Evolutionary conservation across 2,888 invertebrate species (phyloP).

Genomic region (Erynnis tages): DNA sequence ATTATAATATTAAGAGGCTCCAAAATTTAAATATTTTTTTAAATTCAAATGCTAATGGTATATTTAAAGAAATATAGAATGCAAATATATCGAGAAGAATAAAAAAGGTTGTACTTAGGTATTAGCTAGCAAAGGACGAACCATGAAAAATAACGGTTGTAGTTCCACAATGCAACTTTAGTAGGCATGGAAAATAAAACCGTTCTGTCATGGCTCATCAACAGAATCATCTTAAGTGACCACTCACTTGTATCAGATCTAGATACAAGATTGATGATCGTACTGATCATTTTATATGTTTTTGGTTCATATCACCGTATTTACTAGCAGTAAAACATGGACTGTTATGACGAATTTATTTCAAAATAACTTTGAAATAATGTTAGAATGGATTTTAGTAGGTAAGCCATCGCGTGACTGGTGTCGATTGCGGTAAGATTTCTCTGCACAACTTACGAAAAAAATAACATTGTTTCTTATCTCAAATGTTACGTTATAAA

Average conservation of each 20-base stretch:
- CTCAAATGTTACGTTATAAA: constrained; percentile 59
- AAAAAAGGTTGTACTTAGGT: too few relatives aligned
- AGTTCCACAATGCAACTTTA: constrained; percentile 45
- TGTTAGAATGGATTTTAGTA: constrained; percentile 37
- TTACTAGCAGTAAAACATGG: background rate
- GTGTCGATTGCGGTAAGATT: constrained; percentile 59
- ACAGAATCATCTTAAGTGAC: constrained; percentile 19
- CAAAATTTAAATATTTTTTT: too few relatives aligned
- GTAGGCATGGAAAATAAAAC: constrained; percentile 57
- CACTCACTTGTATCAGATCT: constrained; percentile 14
- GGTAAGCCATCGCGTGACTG: constrained; percentile 63
- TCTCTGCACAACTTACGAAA: constrained; percentile 49
- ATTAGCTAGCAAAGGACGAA: constrained; percentile 36
- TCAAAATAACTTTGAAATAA: constrained; percentile 31
- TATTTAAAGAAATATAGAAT: too few relatives aligned
- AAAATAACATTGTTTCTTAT: constrained; percentile 69
- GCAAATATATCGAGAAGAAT: too few relatives aligned
- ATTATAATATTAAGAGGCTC: too few relatives aligned
- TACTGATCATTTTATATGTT: background rate
- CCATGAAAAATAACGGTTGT: constrained; percentile 51
- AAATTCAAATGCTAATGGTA: too few relatives aligned
- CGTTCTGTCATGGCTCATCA: constrained; percentile 30
- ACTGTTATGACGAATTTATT: constrained; percentile 6
- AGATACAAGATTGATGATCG: constrained; percentile 2
- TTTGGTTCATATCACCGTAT: too few relatives aligned